phyloP scores from a whole-genome alignment of 2,797 vertebrate species.

The Malurus splendens region DNA sequence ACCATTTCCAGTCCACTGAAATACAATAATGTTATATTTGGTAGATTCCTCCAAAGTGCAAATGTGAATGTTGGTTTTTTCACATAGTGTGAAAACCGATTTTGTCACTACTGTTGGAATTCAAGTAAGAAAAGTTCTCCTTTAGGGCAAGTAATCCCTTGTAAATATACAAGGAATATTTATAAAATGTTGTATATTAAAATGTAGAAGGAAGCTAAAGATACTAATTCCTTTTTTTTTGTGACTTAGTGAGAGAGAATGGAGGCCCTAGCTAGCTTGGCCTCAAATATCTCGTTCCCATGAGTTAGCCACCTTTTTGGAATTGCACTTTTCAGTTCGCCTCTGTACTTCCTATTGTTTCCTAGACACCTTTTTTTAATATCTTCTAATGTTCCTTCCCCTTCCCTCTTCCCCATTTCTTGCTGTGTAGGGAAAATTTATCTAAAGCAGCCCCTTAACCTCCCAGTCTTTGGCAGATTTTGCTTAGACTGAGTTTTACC shows the following conservation, averaged over 20 bases:
- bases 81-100: accelerated
- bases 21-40: not conserved
- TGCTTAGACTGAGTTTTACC: not conserved
- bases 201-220: not conserved
- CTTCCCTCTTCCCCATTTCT: not conserved
- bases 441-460: not conserved
- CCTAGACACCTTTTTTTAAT: not conserved
- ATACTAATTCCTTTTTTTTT: not conserved
- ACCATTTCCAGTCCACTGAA: not conserved
- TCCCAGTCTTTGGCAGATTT: not conserved
- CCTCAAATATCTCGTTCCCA: not conserved
- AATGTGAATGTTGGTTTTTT: not conserved
- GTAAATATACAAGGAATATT: not conserved
- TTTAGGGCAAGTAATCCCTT: not conserved
- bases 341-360: not conserved
- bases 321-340: not conserved
- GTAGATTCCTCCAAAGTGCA: accelerated
- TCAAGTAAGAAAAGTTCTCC: not conserved
- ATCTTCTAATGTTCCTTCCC: not conserved
- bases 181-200: not conserved
- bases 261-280: not conserved
- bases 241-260: not conserved
- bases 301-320: not conserved
- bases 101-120: not conserved
- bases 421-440: not conserved